Percentiles rank a stretch among this genome's conserved stretches.
These are phyloP conservation scores for Myiotriccus ornatus DNA, from an alignment of 2,797 vertebrate genomes.

Conservation along the genomic window DNA sequence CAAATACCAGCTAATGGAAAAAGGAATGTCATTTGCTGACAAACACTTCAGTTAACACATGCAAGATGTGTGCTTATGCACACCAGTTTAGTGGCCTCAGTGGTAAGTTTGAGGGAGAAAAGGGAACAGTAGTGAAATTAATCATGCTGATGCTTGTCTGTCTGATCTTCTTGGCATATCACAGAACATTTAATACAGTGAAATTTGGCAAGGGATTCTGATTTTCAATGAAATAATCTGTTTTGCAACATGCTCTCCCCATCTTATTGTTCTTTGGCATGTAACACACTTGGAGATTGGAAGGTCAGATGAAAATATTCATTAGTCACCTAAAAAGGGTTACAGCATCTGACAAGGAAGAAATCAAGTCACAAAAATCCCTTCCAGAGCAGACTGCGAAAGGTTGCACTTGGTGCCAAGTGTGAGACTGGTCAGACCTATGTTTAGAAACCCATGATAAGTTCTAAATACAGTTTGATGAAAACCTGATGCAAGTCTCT, in stretches of 20 bases:
- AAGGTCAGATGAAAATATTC: conserved; percentile 34
- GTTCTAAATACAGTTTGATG: conserved; percentile 61
- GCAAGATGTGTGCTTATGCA: conserved; percentile 22
- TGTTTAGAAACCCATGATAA: conserved; percentile 59
- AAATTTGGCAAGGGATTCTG: conserved; percentile 51
- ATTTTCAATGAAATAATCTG: conserved; percentile 17
- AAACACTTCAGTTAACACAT: conserved; percentile 63
- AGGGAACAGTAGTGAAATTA: conserved; percentile 61
- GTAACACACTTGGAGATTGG: not conserved
- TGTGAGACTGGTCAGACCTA: conserved; percentile 38
- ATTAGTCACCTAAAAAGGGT: conserved; percentile 44
- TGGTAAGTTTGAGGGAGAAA: conserved; percentile 55
- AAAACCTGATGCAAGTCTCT: conserved; percentile 60
- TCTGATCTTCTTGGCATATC: conserved; percentile 63
- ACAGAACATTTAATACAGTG: conserved; percentile 36
- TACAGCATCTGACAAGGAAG: not conserved
- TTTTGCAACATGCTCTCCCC: conserved; percentile 31
- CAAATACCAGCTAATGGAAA: conserved; percentile 60
- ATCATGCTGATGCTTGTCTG: conserved; percentile 67
- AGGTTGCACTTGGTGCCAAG: conserved; percentile 24
- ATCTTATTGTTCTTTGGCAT: conserved; percentile 27
- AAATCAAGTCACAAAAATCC: conserved; percentile 24
- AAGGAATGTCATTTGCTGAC: conserved; percentile 69
- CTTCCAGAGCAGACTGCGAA: conserved; percentile 33
- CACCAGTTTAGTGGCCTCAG: not conserved